These are phyloP conservation scores for Cheirogaleus major DNA, from an alignment of 2,797 vertebrate species.

Conservation along the genomic window DNA sequence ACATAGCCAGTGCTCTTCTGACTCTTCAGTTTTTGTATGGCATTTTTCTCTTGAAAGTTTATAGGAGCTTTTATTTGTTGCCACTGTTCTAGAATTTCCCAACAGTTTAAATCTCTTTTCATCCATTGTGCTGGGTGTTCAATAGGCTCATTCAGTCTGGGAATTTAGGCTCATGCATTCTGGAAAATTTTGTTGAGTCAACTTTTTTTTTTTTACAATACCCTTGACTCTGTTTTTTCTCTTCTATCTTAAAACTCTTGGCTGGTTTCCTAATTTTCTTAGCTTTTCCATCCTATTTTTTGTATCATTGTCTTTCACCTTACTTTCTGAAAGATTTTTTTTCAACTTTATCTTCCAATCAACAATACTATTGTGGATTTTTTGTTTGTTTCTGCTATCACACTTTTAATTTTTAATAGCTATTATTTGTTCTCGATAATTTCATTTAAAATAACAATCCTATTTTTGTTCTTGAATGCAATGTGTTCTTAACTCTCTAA, in stretches of 20 bases:
- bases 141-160: neutral
- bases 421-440: neutral
- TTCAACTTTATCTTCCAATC: neutral
- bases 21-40: neutral
- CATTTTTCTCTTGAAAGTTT: neutral
- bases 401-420: neutral
- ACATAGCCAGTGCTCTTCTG: neutral
- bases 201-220: neutral
- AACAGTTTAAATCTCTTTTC: neutral
- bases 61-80: neutral
- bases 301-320: neutral
- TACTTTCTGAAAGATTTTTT: neutral
- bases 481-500: neutral
- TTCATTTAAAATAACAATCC: neutral
- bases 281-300: neutral
- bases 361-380: neutral
- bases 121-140: neutral
- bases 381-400: neutral
- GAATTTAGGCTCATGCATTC: neutral
- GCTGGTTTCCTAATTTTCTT: neutral
- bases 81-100: neutral
- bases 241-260: neutral
- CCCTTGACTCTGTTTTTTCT: neutral
- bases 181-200: neutral
- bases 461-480: neutral